These are phyloP conservation scores for Pedionomus torquatus DNA, from an alignment of 2,113 vertebrate genomes.

Conservation along the genomic window DNA sequence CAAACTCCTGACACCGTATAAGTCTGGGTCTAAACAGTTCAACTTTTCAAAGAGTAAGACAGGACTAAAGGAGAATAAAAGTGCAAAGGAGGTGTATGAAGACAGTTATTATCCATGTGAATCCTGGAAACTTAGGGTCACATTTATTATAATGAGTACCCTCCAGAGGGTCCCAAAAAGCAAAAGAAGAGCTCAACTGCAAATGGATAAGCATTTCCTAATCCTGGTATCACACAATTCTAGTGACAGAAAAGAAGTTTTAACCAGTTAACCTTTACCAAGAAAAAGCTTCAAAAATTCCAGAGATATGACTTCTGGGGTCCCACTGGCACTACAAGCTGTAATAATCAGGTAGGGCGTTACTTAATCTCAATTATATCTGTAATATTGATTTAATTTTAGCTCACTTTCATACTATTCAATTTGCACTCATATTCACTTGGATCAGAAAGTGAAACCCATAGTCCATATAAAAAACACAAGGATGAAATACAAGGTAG, in stretches of 20 bases:
- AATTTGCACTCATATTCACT: neutral
- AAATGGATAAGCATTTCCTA: neutral
- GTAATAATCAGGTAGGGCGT: neutral
- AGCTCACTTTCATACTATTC: neutral
- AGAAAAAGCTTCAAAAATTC: neutral
- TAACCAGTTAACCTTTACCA: neutral
- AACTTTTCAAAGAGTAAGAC: neutral
- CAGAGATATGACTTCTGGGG: neutral
- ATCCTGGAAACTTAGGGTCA: neutral
- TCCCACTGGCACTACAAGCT: neutral
- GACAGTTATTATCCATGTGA: neutral
- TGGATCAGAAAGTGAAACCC: neutral
- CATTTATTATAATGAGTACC: neutral
- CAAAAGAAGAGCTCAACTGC: neutral
- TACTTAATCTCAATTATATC: neutral
- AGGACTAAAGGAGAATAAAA: neutral
- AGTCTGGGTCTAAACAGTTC: neutral
- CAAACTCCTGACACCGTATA: neutral
- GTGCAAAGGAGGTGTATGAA: neutral
- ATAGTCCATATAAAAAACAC: neutral
- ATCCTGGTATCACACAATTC: neutral
- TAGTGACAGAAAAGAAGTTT: neutral
- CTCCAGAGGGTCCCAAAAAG: neutral
- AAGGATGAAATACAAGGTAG: neutral
- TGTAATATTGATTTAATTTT: neutral